A percentile compares a stretch with the other conserved stretches of the same genome.
These are phyloP conservation scores for Tenthredo livida DNA, from an alignment of 2,888 invertebrate genomes.

Conservation along the genomic window DNA sequence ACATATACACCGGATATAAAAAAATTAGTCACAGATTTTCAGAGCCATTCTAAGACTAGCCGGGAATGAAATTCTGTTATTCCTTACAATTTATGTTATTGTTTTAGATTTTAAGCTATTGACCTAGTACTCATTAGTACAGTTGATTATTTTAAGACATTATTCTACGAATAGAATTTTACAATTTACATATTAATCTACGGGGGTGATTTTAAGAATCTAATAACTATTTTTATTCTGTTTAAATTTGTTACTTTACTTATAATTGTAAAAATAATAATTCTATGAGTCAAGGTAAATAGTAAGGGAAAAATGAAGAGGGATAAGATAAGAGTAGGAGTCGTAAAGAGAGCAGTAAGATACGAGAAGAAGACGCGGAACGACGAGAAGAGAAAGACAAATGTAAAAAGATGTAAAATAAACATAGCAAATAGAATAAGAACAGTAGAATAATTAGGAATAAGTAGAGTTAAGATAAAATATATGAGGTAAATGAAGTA, in stretches of 20 bases:
- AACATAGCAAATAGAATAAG: too few species aligned
- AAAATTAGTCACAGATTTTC: not conserved
- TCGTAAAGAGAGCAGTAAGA: too few species aligned
- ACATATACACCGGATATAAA: not conserved
- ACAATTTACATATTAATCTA: not conserved
- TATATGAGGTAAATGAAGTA: too few species aligned
- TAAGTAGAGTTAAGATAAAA: too few species aligned
- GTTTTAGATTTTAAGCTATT: not conserved
- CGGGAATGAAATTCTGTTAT: not conserved
- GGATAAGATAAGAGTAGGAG: too few species aligned
- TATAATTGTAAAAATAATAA: too few species aligned
- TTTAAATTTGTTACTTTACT: not conserved
- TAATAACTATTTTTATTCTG: not conserved
- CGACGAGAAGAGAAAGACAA: too few species aligned
- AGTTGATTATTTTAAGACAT: not conserved
- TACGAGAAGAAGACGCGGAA: too few species aligned
- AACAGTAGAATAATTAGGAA: too few species aligned
- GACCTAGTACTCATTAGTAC: not conserved
- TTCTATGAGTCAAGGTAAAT: too few species aligned
- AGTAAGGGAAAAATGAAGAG: too few species aligned
- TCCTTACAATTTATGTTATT: not conserved
- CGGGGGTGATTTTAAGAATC: not conserved
- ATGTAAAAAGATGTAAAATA: too few species aligned
- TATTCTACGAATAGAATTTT: not conserved
- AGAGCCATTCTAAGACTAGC: not conserved